Evolutionary conservation across 2,113 vertebrate genomes (phyloP).

Genomic region (Pongo pygmaeus): DNA sequence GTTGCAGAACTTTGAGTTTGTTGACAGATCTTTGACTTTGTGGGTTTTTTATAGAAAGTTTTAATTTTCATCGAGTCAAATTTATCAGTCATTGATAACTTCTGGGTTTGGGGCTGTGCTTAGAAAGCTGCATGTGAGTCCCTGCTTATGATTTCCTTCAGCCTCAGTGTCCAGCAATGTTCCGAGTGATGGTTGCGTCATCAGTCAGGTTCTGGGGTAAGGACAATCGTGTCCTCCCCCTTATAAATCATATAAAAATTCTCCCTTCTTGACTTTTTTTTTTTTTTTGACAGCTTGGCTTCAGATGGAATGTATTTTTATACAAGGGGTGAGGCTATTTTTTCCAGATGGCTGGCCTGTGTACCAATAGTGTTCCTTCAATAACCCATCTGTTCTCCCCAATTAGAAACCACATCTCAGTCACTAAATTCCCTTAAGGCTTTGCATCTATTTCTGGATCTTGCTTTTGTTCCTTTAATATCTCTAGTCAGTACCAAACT

Average conservation of each 20-base stretch:
- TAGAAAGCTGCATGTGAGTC: not conserved
- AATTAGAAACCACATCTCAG: not conserved
- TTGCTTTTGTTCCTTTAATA: not conserved
- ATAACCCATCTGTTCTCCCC: not conserved
- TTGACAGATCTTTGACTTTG: not conserved
- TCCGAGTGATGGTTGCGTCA: not conserved
- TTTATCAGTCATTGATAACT: not conserved
- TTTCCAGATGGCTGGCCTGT: not conserved
- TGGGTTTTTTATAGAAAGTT: not conserved
- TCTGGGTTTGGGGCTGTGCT: not conserved
- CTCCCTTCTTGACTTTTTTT: not conserved
- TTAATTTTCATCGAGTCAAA: not conserved
- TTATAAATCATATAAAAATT: not conserved
- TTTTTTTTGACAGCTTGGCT: not conserved
- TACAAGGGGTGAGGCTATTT: not conserved
- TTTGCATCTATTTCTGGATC: not conserved
- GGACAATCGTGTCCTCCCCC: no score
- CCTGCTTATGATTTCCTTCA: no score
- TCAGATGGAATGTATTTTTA: not conserved
- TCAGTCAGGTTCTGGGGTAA: not conserved
- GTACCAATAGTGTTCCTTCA: not conserved
- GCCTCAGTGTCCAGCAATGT: no score
- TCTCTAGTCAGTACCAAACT: not conserved
- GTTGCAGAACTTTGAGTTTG: not conserved
- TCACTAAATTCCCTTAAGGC: not conserved